Evolutionary conservation across 2,888 invertebrate species (phyloP), one percentile per base, ranked within the genome.

Genomic region (Selenia dentaria): DNA sequence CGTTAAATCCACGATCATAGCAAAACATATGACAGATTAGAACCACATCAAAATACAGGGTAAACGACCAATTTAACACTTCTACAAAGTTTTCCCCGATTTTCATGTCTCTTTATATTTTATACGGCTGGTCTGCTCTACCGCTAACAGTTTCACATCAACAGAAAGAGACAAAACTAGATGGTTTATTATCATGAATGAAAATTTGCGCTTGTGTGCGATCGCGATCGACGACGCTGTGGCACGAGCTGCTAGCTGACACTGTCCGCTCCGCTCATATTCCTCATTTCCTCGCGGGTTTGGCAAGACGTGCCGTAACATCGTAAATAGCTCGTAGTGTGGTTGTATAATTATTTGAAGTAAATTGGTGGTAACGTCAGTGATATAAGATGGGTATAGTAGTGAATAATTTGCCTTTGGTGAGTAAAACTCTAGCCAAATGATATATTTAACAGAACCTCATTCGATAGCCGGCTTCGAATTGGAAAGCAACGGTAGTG

Each of bases 401-500:
- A 47, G 62, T 84, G 41, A 87, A 90, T 67, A 83, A 88, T 70
- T 74, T 90, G 68, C 78, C 83, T 47, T 62, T 66, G 86, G 90
- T 89, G 65, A 87, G 90, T 74, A 38, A 27, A 31, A 35, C 40
- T 50, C 51, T 59, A 16, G n/a, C 16, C 16, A 40, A 59, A 45
- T 58, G 50, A 38, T 41, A 49, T 44, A 57, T 58, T 60, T 56
- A 59, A 60, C 50, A 61, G 62, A 63, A 56, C 59, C 58, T 58
- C 53, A 53, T 56, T 67, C 33, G 24, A 28, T 47, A 47, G 72
- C 79, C 79, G 79, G 79, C 73, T 71, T 68, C 68, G 65, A 70
- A 79, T 84, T 86, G 84, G 88, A 89, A 89, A 90, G 87, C 84
- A 83, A 84, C 79, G 72, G 79, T 76, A 75, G 77, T 81, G 84